Conservation (phyloP, 53 echinoderm and acorn worm genomes). For the Pentamera pediparva region DNA sequence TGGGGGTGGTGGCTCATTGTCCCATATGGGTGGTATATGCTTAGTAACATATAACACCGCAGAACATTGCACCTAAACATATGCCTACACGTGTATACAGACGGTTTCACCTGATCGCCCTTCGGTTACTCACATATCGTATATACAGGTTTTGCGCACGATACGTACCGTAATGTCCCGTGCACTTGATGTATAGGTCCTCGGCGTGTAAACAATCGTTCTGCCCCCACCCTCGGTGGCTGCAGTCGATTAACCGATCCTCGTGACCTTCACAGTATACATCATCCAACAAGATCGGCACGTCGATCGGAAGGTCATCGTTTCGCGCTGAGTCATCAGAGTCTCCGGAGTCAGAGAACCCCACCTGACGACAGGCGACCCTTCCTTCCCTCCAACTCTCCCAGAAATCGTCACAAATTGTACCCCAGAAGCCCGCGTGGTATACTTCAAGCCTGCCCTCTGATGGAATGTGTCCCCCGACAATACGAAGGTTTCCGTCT, state of each 20-base stretch:
- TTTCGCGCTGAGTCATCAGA: not conserved
- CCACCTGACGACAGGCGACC: conserved; percentile 19
- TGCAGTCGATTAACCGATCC: conserved; percentile 1
- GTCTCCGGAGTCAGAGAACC: not conserved
- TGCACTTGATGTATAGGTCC: not conserved
- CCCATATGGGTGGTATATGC: too few relatives aligned
- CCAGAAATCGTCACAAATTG: conserved; percentile 22
- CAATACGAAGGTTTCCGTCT: conserved; percentile 8
- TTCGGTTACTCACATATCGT: too few relatives aligned
- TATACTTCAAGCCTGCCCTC: conserved; percentile 19
- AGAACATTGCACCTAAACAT: too few relatives aligned
- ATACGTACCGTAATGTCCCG: conserved; percentile 17
- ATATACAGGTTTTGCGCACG: too few relatives aligned
- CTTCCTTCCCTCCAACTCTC: not conserved
- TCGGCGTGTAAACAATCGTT: conserved; percentile 11
- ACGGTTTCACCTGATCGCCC: too few relatives aligned
- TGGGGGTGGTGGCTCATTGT: too few relatives aligned
- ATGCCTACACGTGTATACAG: too few relatives aligned
- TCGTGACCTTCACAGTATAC: not conserved
- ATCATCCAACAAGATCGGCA: conserved; percentile 16
- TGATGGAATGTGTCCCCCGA: not conserved
- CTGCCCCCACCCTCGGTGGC: not conserved
- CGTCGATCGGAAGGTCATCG: not conserved
- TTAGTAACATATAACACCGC: too few relatives aligned
- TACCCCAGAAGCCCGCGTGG: conserved; percentile 17